phyloP scores from a whole-genome alignment of 2,888 invertebrate genomes.

The Vannuccia rotundouncinata region DNA sequence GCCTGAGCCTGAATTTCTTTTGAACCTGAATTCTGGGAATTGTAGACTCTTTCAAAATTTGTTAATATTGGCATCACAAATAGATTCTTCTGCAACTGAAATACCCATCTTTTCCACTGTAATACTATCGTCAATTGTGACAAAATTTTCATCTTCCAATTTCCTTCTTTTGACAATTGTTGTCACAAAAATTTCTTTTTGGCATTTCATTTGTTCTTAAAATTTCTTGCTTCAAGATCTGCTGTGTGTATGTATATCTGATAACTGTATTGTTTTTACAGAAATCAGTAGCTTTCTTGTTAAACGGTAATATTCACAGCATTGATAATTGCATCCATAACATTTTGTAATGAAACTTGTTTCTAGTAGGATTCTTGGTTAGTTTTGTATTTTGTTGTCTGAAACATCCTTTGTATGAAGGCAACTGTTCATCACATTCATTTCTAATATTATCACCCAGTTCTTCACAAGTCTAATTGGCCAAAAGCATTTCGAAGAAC shows the following conservation, averaged over 20 bases:
- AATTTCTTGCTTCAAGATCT: not conserved
- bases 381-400: not conserved
- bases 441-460: not conserved
- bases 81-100: not conserved
- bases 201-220: not conserved
- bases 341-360: not conserved
- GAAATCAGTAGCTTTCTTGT: not conserved
- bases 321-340: slow-evolving; percentile 2
- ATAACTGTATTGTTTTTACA: not conserved
- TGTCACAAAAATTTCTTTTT: not conserved
- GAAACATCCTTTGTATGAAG: not conserved
- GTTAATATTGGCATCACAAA: not conserved
- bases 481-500: not conserved
- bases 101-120: not conserved
- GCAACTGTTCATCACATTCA: not conserved
- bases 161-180: not conserved
- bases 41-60: not conserved
- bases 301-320: slow-evolving; percentile 2
- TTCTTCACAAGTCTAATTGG: not conserved
- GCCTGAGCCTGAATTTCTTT: not conserved
- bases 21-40: not conserved
- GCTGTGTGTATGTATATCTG: not conserved
- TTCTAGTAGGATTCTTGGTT: slow-evolving; percentile 3
- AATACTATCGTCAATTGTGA: not conserved
- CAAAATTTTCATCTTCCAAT: not conserved